A percentile compares a stretch with the other conserved stretches of the same genome.
Evolutionary conservation across 2,113 vertebrate genomes (phyloP).

Genomic region (Silurus meridionalis): DNA sequence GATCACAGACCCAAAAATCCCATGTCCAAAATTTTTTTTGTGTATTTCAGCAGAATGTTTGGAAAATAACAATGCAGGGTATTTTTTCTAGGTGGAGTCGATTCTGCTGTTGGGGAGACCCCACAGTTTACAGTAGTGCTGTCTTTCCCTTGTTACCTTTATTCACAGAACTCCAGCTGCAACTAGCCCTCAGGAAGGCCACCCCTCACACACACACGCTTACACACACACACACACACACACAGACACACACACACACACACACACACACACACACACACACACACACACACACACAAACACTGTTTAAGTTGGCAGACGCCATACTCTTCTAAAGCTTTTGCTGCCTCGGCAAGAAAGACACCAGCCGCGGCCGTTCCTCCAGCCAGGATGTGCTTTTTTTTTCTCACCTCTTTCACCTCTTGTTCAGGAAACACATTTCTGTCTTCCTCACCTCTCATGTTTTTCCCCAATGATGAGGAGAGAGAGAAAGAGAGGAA

Average conservation of each 20-base stretch:
- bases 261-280: conserved; percentile 43
- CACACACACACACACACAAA: conserved; percentile 62
- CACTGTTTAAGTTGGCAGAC: conserved; percentile 84
- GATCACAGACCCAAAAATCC: conserved; percentile 47
- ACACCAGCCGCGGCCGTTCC: conserved; percentile 74
- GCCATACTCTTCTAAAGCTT: conserved; percentile 83
- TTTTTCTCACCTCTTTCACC: conserved; percentile 84
- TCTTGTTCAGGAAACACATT: conserved; percentile 97
- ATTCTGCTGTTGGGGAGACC: conserved; percentile 66
- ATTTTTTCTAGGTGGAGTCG: conserved; percentile 67
- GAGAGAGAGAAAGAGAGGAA: conserved; percentile 47
- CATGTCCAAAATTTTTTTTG: conserved; percentile 59
- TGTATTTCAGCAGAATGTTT: conserved; percentile 69
- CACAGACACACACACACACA: conserved; percentile 65
- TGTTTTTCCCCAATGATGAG: conserved; percentile 50
- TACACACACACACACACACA: conserved; percentile 76
- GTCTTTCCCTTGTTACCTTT: conserved; percentile 86
- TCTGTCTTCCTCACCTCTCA: conserved; percentile 75
- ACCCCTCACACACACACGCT: conserved; percentile 76
- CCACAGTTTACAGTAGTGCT: conserved; percentile 89
- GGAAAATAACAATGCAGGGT: conserved; percentile 55
- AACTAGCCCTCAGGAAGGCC: conserved; percentile 92
- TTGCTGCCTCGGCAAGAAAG: conserved; percentile 96
- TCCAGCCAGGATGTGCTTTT: conserved; percentile 91
- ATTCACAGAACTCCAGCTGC: conserved; percentile 88